Conservation (phyloP, 1,140 invertebrate genomes). For the Megathymus violae region DNA sequence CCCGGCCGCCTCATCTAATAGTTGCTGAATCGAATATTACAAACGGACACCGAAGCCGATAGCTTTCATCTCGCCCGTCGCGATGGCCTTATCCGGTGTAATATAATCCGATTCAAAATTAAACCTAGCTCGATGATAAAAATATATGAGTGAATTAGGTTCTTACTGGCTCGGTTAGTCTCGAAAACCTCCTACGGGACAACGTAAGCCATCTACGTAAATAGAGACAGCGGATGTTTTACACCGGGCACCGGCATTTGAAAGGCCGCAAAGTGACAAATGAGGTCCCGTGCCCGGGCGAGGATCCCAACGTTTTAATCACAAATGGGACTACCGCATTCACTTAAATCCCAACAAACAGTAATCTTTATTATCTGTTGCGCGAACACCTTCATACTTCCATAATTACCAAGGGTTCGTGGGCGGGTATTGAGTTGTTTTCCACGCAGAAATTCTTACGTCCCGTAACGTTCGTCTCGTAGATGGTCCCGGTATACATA, state of each 20-base stretch:
- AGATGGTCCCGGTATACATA: conserved; percentile 41
- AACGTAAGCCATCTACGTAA: conserved; percentile 61
- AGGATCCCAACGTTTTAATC: conserved; percentile 48
- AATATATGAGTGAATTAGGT: conserved; percentile 53
- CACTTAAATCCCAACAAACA: conserved; percentile 27
- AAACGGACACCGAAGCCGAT: conserved; percentile 45
- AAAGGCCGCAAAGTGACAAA: conserved; percentile 61
- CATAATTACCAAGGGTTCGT: conserved; percentile 38
- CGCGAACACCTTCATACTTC: conserved; percentile 44
- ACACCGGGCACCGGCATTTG: conserved; percentile 52
- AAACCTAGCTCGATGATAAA: conserved; percentile 41
- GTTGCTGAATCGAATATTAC: conserved; percentile 65
- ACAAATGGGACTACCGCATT: conserved; percentile 42
- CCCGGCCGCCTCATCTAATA: conserved; percentile 47
- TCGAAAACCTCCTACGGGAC: conserved; percentile 45
- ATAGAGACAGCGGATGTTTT: conserved; percentile 64
- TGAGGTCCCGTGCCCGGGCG: conserved; percentile 45
- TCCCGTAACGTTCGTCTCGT: conserved; percentile 26
- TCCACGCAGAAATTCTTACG: conserved; percentile 32
- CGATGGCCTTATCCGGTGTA: conserved; percentile 43
- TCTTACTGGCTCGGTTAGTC: conserved; percentile 42
- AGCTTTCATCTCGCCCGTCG: conserved; percentile 38
- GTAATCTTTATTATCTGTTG: conserved; percentile 36
- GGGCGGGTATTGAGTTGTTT: conserved; percentile 40
- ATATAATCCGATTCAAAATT: conserved; percentile 43